Conservation (phyloP, 2,797 vertebrate genomes). For the Onychomys leucogaster region DNA sequence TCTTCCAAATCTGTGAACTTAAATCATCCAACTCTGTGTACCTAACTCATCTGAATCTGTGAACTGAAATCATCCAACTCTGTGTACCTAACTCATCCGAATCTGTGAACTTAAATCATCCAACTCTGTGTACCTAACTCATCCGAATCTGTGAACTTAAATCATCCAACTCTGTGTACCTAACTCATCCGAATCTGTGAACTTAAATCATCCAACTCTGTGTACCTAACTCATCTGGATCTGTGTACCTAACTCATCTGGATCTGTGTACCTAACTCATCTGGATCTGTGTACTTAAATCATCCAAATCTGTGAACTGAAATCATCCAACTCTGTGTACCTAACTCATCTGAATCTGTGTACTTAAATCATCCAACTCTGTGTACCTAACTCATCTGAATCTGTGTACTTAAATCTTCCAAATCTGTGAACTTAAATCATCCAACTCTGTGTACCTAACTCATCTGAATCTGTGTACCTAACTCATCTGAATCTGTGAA, state of each 20-base stretch:
- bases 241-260: background rate
- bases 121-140: too few relatives aligned
- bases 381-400: fast-evolving
- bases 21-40: too few relatives aligned
- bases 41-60: fast-evolving
- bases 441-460: too few relatives aligned
- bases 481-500: background rate
- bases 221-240: fast-evolving
- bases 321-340: too few relatives aligned
- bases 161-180: too few relatives aligned
- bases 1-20: too few relatives aligned
- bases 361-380: background rate
- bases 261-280: background rate
- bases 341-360: fast-evolving
- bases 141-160: background rate
- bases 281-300: background rate
- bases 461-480: too few relatives aligned
- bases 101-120: background rate
- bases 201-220: background rate
- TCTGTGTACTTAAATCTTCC: background rate
- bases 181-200: fast-evolving
- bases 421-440: background rate
- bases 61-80: background rate
- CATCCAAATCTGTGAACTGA: too few relatives aligned
- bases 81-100: background rate